phyloP scores from a whole-genome alignment of 2,888 invertebrate genomes.

The Plutella xylostella region DNA sequence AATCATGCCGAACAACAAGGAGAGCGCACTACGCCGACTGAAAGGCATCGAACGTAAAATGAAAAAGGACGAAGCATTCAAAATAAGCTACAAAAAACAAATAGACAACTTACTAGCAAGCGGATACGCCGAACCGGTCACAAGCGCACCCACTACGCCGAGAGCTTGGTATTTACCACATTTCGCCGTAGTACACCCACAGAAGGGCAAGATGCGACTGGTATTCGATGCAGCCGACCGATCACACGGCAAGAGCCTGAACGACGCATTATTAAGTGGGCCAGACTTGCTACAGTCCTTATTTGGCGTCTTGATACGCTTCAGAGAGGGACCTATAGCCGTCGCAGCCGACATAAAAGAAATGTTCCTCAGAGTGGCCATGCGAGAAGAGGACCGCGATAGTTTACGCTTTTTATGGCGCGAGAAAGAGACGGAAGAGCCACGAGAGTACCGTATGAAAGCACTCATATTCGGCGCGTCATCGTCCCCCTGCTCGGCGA shows the following conservation, averaged over 20 bases:
- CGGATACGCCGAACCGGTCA: background rate
- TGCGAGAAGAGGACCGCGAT: slow-evolving; percentile 23
- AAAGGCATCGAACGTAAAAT: background rate
- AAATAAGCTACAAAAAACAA: background rate
- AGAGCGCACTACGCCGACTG: background rate
- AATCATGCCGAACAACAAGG: no score
- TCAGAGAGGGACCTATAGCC: slow-evolving; percentile 15
- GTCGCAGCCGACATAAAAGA: slow-evolving; percentile 22
- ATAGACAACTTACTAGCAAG: background rate
- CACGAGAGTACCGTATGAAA: slow-evolving; percentile 16
- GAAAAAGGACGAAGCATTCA: background rate
- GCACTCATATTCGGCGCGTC: slow-evolving; percentile 21
- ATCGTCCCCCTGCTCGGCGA: slow-evolving; percentile 21
- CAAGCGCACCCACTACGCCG: background rate
- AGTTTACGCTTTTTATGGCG: slow-evolving; percentile 20
- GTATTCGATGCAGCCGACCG: slow-evolving; percentile 1
- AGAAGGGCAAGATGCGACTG: background rate
- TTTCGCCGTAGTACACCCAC: background rate
- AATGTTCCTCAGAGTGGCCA: no score
- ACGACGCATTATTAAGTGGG: slow-evolving; percentile 10
- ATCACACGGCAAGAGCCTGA: background rate
- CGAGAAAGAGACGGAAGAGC: background rate
- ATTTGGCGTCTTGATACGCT: slow-evolving; percentile 18
- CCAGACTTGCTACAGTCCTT: slow-evolving; percentile 19
- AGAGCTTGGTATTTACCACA: slow-evolving; percentile 1